Base-by-base conservation (phyloP, 2,797 vertebrate genomes). In the Lindbergichthys nudifrons region DNA sequence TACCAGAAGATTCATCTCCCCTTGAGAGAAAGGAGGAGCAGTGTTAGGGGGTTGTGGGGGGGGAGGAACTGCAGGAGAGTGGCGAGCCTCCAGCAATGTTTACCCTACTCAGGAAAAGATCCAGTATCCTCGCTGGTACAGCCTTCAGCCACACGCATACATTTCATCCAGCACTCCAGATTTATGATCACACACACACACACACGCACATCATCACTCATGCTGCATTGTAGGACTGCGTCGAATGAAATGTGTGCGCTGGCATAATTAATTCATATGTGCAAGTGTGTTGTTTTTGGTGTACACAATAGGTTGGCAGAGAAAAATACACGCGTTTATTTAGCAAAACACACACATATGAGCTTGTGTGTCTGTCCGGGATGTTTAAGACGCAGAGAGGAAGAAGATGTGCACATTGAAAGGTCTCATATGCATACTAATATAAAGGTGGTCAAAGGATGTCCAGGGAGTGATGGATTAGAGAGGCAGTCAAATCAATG, bases 401-500 rank as follows among this genome's bases (percentile, higher is more conserved):
- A 36, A 16, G 57, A 21, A 30, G n/a, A 10, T 11, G 3, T 41
- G 46, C 57, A 19, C 66, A 53, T 5, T 79, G 73, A 86, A 87
- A 88, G 81, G 87, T 85, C 83, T 83, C 87, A 91, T 88, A 85
- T 75, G 77, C 79, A 89, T 75, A 63, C 59, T 79, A 67, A 81
- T 80, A 70, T 72, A 47, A 66, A 79, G 67, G 72, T 73, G 85
- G 73, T 82, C 75, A 83, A 62, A 78, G 63, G 45, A 65, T 32
- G 70, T 60, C 43, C 23, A 12, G 19, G 43, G 23, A 53, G 70
- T 89, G 86, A 91, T 87, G 83, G 81, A 91, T 88, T 81, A 78
- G 16, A 23, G 36, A 51, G 50, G 73, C 65, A 63, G 65, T 65
- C 58, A 67, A 74, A 87, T 90, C 88, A 69, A 80, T 87, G 87